A percentile compares a stretch with the other conserved stretches of the same genome.
Evolutionary conservation across 2,113 vertebrate species (phyloP).

Genomic region (Agapornis roseicollis): DNA sequence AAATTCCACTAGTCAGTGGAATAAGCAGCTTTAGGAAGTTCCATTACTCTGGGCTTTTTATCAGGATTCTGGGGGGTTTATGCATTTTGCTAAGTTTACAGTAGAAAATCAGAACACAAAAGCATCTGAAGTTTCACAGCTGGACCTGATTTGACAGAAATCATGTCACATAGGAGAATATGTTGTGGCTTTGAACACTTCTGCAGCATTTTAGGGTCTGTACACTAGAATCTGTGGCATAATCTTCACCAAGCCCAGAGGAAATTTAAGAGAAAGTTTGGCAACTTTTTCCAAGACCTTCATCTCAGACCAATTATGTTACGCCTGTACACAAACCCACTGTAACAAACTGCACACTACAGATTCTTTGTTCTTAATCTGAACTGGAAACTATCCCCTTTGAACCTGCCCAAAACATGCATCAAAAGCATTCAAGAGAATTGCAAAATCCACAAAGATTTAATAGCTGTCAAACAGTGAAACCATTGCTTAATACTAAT

Average conservation of each 20-base stretch:
- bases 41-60: not conserved
- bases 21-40: not conserved
- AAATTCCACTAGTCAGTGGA: not conserved
- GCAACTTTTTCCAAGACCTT: not conserved
- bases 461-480: not conserved
- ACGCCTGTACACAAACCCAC: not conserved
- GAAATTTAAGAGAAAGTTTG: not conserved
- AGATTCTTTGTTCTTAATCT: not conserved
- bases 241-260: not conserved
- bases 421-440: not conserved
- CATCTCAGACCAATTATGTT: not conserved
- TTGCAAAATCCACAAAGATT: not conserved
- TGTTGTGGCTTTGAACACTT: not conserved
- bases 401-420: not conserved
- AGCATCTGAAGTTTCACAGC: not conserved
- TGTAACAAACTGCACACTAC: not conserved
- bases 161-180: not conserved
- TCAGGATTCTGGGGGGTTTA: not conserved
- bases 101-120: not conserved
- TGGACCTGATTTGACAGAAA: not conserved
- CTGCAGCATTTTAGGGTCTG: not conserved
- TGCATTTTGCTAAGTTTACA: not conserved
- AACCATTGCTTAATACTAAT: not conserved
- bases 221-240: not conserved
- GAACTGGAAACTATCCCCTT: not conserved